Conservation (phyloP, 2,797 vertebrate species). For the Chelonia mydas region DNA sequence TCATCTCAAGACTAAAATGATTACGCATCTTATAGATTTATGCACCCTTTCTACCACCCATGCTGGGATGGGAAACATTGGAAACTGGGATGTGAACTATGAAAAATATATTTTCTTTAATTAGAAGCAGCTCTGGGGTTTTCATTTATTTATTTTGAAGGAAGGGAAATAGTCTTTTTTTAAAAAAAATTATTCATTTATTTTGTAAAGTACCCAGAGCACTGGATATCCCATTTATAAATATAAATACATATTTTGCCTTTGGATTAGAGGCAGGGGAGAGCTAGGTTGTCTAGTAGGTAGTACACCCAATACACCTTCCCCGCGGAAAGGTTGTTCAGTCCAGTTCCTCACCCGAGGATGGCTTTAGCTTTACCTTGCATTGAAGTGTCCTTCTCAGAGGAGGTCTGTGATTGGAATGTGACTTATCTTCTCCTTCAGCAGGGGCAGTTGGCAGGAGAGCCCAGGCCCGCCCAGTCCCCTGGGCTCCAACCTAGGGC, state of each 20-base stretch:
- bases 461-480: neutral
- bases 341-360: neutral
- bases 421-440: neutral
- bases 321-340: neutral
- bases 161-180: neutral
- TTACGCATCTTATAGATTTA: neutral
- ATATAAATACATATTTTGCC: neutral
- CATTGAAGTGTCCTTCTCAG: neutral
- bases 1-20: neutral
- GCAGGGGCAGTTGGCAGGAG: neutral
- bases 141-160: neutral
- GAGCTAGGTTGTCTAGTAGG: too few species aligned
- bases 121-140: neutral
- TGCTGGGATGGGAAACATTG: neutral
- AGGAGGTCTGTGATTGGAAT: neutral
- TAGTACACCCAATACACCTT: neutral
- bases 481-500: neutral
- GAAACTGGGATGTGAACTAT: neutral
- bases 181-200: neutral
- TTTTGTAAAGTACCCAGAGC: neutral
- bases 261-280: neutral
- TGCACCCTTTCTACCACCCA: neutral
- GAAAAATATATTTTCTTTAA: neutral
- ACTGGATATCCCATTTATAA: neutral
- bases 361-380: neutral